Conservation (phyloP, 2,888 invertebrate genomes). For the Danaus chrysippus region DNA sequence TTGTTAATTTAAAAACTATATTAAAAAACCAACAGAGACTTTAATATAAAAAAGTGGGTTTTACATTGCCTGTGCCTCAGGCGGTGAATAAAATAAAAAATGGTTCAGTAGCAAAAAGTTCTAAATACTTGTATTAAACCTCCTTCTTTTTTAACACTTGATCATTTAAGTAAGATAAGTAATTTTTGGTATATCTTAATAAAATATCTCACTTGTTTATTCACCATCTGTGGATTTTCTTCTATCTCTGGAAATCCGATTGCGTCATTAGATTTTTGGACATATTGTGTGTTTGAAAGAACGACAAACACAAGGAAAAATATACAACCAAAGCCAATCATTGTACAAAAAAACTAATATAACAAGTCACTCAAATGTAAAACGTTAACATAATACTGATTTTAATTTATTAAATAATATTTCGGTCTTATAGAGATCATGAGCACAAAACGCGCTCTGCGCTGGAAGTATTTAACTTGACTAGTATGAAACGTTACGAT, state of each 20-base stretch:
- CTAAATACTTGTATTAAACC: background rate
- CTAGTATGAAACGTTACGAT: constrained; percentile 39
- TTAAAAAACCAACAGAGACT: too few relatives aligned
- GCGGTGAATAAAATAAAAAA: too few relatives aligned
- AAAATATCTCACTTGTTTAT: constrained; percentile 57
- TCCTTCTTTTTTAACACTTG: background rate
- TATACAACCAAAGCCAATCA: constrained; percentile 32
- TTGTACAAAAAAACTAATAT: constrained; percentile 27
- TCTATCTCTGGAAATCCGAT: constrained; percentile 69
- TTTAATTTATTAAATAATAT: background rate
- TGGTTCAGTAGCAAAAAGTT: too few relatives aligned
- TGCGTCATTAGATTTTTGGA: constrained; percentile 42
- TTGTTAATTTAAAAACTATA: too few relatives aligned
- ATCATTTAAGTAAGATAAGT: background rate
- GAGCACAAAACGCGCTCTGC: constrained; percentile 28
- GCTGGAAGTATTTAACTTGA: constrained; percentile 41
- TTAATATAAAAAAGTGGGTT: too few relatives aligned
- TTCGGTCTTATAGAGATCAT: background rate
- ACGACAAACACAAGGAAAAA: constrained; percentile 9
- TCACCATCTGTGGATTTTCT: constrained; percentile 53
- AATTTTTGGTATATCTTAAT: constrained; percentile 3
- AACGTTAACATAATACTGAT: background rate
- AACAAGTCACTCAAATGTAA: background rate
- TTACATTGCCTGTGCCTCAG: too few relatives aligned
- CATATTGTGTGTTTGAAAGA: constrained; percentile 32